Evolutionary conservation across 1,140 invertebrate species (phyloP).

Genomic region (Callitettix versicolor): DNA sequence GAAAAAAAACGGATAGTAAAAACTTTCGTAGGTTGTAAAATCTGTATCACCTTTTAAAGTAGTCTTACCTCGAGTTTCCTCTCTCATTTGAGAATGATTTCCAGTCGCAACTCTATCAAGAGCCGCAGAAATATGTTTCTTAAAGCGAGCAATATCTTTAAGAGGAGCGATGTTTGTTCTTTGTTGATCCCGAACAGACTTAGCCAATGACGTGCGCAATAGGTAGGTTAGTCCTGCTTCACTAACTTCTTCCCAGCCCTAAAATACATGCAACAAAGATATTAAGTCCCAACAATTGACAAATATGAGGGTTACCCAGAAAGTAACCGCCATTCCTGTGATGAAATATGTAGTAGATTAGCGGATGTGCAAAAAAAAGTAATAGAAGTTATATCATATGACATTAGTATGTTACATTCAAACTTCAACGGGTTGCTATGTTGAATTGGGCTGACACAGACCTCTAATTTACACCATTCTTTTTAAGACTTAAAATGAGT

Average conservation of each 20-base stretch:
- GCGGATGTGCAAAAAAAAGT: too few relatives aligned
- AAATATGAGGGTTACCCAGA: too few relatives aligned
- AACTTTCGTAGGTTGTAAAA: too few relatives aligned
- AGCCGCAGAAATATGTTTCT: slow-evolving; percentile 44
- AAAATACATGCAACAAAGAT: neutral
- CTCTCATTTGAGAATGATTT: neutral
- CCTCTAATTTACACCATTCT: too few relatives aligned
- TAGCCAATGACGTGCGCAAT: slow-evolving; percentile 39
- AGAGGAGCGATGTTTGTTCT: slow-evolving; percentile 34
- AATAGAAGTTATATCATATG: too few relatives aligned
- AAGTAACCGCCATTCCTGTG: neutral
- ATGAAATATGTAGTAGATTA: too few relatives aligned
- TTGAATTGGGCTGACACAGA: too few relatives aligned
- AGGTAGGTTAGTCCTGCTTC: slow-evolving; percentile 42
- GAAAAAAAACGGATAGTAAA: too few relatives aligned
- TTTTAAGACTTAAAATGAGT: too few relatives aligned
- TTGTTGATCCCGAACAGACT: slow-evolving; percentile 36
- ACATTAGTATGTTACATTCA: too few relatives aligned
- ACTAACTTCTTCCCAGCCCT: slow-evolving; percentile 50
- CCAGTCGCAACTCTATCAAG: slow-evolving; percentile 36
- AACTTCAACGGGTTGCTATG: too few relatives aligned
- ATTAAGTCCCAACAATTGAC: neutral
- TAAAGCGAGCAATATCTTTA: slow-evolving; percentile 35
- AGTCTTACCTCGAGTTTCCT: neutral
- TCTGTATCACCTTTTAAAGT: too few relatives aligned